These are phyloP conservation scores for Zonitis immaculata DNA, from an alignment of 2,888 invertebrate species.

Conservation along the genomic window DNA sequence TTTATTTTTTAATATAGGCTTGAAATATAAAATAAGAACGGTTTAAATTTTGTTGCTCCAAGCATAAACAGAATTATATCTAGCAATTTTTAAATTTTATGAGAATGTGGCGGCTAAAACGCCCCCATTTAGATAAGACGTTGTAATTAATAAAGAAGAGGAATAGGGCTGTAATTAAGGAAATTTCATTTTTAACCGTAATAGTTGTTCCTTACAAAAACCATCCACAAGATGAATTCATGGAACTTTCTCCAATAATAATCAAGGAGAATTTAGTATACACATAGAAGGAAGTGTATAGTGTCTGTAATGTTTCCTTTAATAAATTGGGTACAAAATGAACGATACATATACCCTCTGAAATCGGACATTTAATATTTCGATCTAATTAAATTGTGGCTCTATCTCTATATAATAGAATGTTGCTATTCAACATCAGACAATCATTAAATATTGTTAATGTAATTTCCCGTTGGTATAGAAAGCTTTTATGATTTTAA, in stretches of 20 bases:
- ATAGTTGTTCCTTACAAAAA: constrained; percentile 17
- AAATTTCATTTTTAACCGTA: constrained; percentile 21
- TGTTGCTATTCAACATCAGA: constrained; percentile 8
- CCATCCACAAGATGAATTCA: constrained; percentile 24
- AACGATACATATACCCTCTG: constrained; percentile 20
- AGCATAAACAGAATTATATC: not conserved
- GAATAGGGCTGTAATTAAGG: constrained; percentile 24
- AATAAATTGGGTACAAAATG: constrained; percentile 27
- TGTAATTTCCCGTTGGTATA: constrained; percentile 31
- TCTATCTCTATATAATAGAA: constrained; percentile 17
- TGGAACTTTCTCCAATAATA: constrained; percentile 30
- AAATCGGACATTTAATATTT: constrained; percentile 22
- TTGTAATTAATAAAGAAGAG: constrained; percentile 26
- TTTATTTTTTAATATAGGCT: not conserved
- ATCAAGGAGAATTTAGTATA: constrained; percentile 28
- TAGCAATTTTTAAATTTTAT: constrained; percentile 14
- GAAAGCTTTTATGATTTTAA: constrained; percentile 36
- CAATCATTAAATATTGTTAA: constrained; percentile 11
- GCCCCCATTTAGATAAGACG: constrained; percentile 25
- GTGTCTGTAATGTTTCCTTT: constrained; percentile 22
- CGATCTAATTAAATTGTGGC: constrained; percentile 27
- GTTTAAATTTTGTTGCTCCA: not conserved
- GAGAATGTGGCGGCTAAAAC: constrained; percentile 21
- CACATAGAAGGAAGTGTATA: too few relatives aligned
- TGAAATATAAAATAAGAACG: not conserved